phyloP scores from a whole-genome alignment of 2,888 invertebrate species.

The Euphydryas editha region DNA sequence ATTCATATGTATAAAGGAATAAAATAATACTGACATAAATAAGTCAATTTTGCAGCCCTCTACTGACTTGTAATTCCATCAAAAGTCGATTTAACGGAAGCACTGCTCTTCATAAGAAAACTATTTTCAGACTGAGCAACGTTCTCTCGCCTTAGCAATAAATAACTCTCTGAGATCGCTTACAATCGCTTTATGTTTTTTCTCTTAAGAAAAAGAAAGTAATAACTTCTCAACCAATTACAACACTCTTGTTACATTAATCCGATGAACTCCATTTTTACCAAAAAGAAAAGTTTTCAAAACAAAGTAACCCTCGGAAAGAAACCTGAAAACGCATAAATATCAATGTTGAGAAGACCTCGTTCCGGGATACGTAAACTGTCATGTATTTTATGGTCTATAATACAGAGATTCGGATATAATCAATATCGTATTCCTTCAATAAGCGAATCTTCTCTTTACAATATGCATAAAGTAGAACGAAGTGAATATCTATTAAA shows the following conservation, averaged over 20 bases:
- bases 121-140: conserved; percentile 48
- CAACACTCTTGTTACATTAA: conserved; percentile 76
- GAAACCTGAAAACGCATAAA: conserved; percentile 70
- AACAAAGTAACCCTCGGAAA: conserved; percentile 68
- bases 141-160: conserved; percentile 61
- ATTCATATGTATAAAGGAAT: too few species aligned
- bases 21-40: neutral
- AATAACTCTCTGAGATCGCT: conserved; percentile 63
- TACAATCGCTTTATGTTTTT: conserved; percentile 73
- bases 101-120: conserved; percentile 17
- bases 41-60: too few species aligned
- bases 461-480: neutral
- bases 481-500: neutral
- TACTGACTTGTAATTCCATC: neutral
- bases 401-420: conserved; percentile 64
- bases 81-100: conserved; percentile 11
- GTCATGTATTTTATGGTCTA: conserved; percentile 69
- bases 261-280: conserved; percentile 63
- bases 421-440: conserved; percentile 62
- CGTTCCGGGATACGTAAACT: conserved; percentile 61
- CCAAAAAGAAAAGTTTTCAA: conserved; percentile 70
- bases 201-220: conserved; percentile 69
- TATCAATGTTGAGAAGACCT: conserved; percentile 72
- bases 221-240: conserved; percentile 76
- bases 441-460: conserved; percentile 5